Base-by-base conservation (phyloP, 2,113 vertebrate genomes). In the Alaudala cheleensis region DNA sequence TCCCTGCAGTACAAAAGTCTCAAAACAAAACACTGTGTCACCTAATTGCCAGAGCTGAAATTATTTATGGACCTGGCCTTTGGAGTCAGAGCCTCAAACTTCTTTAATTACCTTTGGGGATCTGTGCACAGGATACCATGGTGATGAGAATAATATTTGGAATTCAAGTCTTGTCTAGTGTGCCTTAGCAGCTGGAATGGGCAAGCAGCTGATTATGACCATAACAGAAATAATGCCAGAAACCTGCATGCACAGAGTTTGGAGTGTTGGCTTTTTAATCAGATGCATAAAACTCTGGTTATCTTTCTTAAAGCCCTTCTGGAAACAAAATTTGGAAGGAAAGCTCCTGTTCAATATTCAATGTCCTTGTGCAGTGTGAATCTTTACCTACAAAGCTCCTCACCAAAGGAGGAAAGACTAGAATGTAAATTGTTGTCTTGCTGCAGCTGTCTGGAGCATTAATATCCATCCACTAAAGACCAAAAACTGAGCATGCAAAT, bases 1-100 rank as follows among this genome's bases (percentile, higher is more conserved):
- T 83, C 60, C 47, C 69, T 86, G 67, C 22, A 39, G 47, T 47
- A 73, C 60, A 37, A 73, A 94, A 90, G 49, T 65, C 67, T 86
- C 60, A 70, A 90, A 96, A 64, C 84, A 94, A 96, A 96, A 81
- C 40, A 58, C 28, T 0, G 10, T 77, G 91, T 90, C 86, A 86
- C 80, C 80, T 92, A 84, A 92, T 93, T 95, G 92, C 31, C 2
- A 78, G 69, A 92, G 88, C 80, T 93, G 88, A 94, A 90, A 78
- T 94, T 92, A 86, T 96, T 97, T 95, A 96, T 94, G 95, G 95
- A 70, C 83, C 34, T 95, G 92, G 76, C 95, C 94, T 95, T 96
- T 90, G 47, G 92, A 96, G 88, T 90, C 72, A 81, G 82, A 95
- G 91, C 51, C 88, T 94, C 88, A 90, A 93, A 97, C 73, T 83